Evolutionary conservation across 2,113 vertebrate species (phyloP).

Genomic region (Bufo bufo): DNA sequence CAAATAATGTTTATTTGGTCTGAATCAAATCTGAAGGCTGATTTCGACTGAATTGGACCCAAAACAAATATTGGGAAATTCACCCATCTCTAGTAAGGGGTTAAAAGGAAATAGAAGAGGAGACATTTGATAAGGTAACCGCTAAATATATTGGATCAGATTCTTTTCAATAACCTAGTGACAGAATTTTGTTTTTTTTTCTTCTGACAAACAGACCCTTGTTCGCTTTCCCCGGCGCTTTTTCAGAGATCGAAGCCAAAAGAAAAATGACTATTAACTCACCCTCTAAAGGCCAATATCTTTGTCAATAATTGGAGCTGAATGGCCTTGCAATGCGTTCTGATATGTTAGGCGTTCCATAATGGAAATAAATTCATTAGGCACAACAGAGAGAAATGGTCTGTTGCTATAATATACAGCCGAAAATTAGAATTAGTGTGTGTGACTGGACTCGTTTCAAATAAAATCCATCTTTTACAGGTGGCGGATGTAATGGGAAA

Average conservation of each 20-base stretch:
- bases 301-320: constrained; percentile 69
- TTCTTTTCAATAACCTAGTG: neutral
- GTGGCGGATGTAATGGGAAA: constrained; percentile 47
- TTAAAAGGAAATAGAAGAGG: neutral
- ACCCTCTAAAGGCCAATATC: constrained; percentile 68
- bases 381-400: constrained; percentile 59
- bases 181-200: constrained; percentile 21
- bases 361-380: constrained; percentile 71
- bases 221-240: constrained; percentile 47
- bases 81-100: too few relatives aligned
- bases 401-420: constrained; percentile 51
- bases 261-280: constrained; percentile 69
- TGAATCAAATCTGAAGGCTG: too few relatives aligned
- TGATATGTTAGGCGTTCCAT: constrained; percentile 63
- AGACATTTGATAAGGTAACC: neutral
- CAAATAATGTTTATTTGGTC: too few relatives aligned
- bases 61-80: too few relatives aligned
- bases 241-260: constrained; percentile 67
- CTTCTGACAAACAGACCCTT: constrained; percentile 28
- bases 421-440: constrained; percentile 55
- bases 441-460: constrained; percentile 52
- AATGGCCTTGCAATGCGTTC: constrained; percentile 63
- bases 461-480: constrained; percentile 53
- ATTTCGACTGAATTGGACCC: too few relatives aligned
- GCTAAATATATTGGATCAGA: neutral